Evolutionary conservation across 2,797 vertebrate species (phyloP).

Genomic region (Eulemur albifrons): DNA sequence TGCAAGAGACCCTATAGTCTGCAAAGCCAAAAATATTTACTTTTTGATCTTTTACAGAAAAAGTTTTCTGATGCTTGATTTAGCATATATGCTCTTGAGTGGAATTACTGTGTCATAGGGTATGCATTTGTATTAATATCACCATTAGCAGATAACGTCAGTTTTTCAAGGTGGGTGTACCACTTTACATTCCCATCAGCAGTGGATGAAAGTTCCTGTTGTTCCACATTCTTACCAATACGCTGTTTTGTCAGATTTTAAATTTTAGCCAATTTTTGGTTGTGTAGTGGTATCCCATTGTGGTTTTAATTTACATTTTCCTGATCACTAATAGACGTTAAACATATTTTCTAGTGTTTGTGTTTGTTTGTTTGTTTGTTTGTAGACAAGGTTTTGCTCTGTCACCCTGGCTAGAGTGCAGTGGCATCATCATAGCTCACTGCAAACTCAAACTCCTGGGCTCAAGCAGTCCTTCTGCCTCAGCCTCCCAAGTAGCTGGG

Average conservation of each 20-base stretch:
- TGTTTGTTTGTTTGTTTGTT: neutral
- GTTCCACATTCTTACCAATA: neutral
- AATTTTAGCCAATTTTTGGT: neutral
- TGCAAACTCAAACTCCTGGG: neutral
- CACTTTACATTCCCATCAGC: neutral
- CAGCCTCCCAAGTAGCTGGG: neutral
- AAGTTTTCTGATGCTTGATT: neutral
- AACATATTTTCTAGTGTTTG: neutral
- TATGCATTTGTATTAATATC: neutral
- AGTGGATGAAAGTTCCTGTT: neutral
- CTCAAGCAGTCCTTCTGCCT: neutral
- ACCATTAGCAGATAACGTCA: neutral
- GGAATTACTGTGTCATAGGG: neutral
- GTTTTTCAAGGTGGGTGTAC: neutral
- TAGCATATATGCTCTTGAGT: neutral
- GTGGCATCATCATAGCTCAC: neutral
- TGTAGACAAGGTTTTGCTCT: too few relatives aligned
- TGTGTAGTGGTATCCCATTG: neutral
- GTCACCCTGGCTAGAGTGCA: too few relatives aligned
- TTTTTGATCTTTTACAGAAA: neutral
- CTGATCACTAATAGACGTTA: neutral
- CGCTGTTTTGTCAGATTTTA: neutral
- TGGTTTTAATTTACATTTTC: neutral
- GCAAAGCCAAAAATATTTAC: neutral
- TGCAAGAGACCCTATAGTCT: neutral